Conservation (phyloP, 2,113 vertebrate genomes). For the Puntigrus tetrazona region DNA sequence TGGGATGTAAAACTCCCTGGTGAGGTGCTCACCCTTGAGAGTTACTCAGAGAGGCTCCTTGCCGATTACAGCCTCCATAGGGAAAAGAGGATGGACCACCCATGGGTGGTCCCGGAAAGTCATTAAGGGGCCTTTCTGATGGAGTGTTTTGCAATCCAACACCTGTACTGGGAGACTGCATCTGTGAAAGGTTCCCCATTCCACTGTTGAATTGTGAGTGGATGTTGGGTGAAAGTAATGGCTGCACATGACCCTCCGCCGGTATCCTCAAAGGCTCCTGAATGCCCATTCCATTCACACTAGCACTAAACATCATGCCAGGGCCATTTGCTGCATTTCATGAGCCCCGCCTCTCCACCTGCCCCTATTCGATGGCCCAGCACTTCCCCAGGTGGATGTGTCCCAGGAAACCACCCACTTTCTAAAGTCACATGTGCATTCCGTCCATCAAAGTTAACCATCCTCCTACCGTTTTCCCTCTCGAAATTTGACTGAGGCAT, state of each 20-base stretch:
- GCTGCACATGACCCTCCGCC: constrained; percentile 86
- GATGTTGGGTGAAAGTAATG: constrained; percentile 86
- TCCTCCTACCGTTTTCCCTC: constrained; percentile 78
- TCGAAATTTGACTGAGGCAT: constrained; percentile 86
- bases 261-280: constrained; percentile 88
- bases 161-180: constrained; percentile 88
- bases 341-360: constrained; percentile 78
- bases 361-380: constrained; percentile 84
- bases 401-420: constrained; percentile 87
- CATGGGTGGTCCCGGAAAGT: constrained; percentile 80
- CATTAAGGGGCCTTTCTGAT: constrained; percentile 79
- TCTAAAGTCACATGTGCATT: constrained; percentile 86
- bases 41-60: constrained; percentile 73
- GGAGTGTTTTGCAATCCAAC: constrained; percentile 81
- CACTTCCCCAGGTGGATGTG: constrained; percentile 86
- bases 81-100: constrained; percentile 81
- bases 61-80: constrained; percentile 79
- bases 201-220: constrained; percentile 81
- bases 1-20: constrained; percentile 83
- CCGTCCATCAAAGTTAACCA: constrained; percentile 83
- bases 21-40: constrained; percentile 83
- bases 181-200: constrained; percentile 83
- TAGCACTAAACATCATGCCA: constrained; percentile 83
- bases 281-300: constrained; percentile 76
- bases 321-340: constrained; percentile 84